Percentiles rank a stretch among this genome's conserved stretches.
Evolutionary conservation across 1,140 invertebrate species (phyloP).

Genomic region (silkworm (Bombyx mori)): DNA sequence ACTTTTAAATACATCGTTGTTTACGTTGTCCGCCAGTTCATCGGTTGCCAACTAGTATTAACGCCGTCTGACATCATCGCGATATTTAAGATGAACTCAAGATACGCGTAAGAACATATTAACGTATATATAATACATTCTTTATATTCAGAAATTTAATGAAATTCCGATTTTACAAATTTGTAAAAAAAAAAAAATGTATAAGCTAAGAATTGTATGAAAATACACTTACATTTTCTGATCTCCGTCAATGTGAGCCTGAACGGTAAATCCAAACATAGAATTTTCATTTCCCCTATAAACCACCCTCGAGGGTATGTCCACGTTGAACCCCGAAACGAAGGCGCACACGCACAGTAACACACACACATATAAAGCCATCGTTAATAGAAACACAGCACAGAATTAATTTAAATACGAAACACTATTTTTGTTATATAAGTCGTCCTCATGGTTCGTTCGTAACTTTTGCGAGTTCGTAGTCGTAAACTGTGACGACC

Average conservation of each 20-base stretch:
- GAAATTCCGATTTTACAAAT: no score
- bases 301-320: slow-evolving; percentile 61
- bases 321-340: slow-evolving; percentile 55
- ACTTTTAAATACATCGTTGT: no score
- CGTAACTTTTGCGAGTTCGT: slow-evolving; percentile 49
- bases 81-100: background rate
- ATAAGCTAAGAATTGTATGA: background rate
- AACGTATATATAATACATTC: background rate
- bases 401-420: slow-evolving; percentile 25
- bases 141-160: background rate
- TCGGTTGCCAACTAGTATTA: no score
- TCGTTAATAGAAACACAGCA: slow-evolving; percentile 43
- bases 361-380: slow-evolving; percentile 49
- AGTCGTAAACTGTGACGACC: slow-evolving; percentile 22
- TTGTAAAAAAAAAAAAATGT: background rate
- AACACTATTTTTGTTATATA: slow-evolving; percentile 33
- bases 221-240: slow-evolving; percentile 54
- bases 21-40: no score
- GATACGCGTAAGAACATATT: background rate
- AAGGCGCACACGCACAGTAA: slow-evolving; percentile 43
- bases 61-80: no score
- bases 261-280: slow-evolving; percentile 65
- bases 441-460: slow-evolving; percentile 65
- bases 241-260: slow-evolving; percentile 51
- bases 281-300: slow-evolving; percentile 54